phyloP scores from a whole-genome alignment of 2,113 vertebrate species.

The Cyprinus carpio region DNA sequence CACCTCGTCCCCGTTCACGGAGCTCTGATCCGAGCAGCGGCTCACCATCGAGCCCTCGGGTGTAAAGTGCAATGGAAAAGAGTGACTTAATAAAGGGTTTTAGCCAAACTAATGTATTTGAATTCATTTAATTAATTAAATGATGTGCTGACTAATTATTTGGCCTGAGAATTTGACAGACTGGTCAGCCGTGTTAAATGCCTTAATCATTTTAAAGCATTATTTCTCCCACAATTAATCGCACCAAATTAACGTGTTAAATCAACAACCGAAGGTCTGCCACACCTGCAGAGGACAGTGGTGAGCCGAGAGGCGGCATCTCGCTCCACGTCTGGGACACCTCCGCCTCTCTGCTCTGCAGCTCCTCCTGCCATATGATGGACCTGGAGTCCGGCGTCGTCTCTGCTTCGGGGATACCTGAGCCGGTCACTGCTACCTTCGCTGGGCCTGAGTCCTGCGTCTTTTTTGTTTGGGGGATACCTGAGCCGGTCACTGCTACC shows the following conservation, averaged over 20 bases:
- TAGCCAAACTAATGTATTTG: neutral
- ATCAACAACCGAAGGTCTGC: neutral
- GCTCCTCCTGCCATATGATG: slow-evolving; percentile 82
- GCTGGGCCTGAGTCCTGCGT: slow-evolving; percentile 81
- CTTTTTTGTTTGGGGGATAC: slow-evolving; percentile 78
- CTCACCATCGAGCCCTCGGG: slow-evolving; percentile 60
- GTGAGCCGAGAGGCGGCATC: slow-evolving; percentile 65
- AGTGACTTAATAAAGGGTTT: neutral
- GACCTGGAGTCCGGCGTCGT: slow-evolving; percentile 79
- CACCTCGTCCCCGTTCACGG: slow-evolving; percentile 77
- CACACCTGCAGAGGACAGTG: slow-evolving; percentile 63
- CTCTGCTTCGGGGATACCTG: slow-evolving; percentile 78
- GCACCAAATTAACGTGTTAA: neutral
- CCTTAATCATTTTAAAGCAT: neutral
- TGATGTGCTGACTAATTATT: neutral
- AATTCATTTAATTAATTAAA: neutral
- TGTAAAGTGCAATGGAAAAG: slow-evolving; percentile 33
- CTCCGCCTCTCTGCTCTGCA: slow-evolving; percentile 77
- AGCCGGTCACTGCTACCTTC: slow-evolving; percentile 80
- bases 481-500: slow-evolving; percentile 78
- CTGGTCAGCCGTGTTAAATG: no score
- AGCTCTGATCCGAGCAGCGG: slow-evolving; percentile 72
- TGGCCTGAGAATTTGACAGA: neutral
- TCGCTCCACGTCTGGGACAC: slow-evolving; percentile 72
- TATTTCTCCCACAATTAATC: neutral